A percentile compares a stretch with the other conserved stretches of the same genome.
These are phyloP conservation scores for Imbricaverruca yamaguchii DNA, from an alignment of 2,888 invertebrate species.

Conservation along the genomic window DNA sequence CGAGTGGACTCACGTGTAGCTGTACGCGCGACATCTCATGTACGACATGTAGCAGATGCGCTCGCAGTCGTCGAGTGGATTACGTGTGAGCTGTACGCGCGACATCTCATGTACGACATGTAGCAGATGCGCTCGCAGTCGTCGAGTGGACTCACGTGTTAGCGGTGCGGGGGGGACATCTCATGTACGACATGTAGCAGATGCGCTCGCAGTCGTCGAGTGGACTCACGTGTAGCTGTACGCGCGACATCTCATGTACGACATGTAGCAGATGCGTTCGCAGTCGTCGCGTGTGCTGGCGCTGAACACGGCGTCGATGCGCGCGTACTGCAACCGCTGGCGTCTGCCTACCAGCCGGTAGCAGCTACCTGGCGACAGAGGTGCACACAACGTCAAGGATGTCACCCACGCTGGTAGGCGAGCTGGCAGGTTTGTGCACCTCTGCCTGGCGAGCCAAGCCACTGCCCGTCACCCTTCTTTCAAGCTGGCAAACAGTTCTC, in stretches of 20 bases:
- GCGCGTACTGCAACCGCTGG: neutral
- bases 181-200: too few species aligned
- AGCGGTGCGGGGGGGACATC: too few species aligned
- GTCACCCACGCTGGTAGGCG: too few species aligned
- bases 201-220: too few species aligned
- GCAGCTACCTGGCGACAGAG: neutral
- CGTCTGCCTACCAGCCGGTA: neutral
- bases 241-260: neutral
- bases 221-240: conserved; percentile 13
- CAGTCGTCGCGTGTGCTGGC: neutral
- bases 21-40: conserved; percentile 9
- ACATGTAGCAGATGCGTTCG: conserved; percentile 9
- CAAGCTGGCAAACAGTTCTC: too few species aligned
- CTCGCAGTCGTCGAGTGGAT: neutral
- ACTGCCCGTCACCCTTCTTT: too few species aligned
- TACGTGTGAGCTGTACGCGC: conserved; percentile 11
- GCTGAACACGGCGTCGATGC: conserved; percentile 1
- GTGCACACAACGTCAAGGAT: too few species aligned
- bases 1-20: conserved; percentile 2
- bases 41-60: conserved; percentile 7
- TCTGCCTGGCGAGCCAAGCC: neutral
- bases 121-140: conserved; percentile 8
- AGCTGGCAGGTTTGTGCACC: too few species aligned
- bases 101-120: conserved; percentile 6
- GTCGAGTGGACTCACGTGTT: too few species aligned